A percentile compares a stretch with the other conserved stretches of the same genome.
phyloP scores from a whole-genome alignment of 2,113 vertebrate genomes.

The Tragelaphus imberbis region DNA sequence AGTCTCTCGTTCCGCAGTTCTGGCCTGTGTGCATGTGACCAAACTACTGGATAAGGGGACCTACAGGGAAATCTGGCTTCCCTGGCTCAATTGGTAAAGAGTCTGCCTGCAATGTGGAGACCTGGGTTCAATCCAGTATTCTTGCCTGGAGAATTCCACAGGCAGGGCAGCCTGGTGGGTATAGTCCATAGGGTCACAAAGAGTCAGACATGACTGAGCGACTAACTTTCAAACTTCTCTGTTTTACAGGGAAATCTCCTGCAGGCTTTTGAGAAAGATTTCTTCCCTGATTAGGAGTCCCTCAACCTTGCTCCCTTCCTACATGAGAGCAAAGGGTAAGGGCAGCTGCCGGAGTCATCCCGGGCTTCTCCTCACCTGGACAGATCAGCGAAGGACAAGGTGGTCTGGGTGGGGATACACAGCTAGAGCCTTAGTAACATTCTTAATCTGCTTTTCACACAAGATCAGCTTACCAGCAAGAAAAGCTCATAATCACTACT shows the following conservation, averaged over 20 bases:
- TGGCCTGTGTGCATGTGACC: background rate
- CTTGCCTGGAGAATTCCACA: background rate
- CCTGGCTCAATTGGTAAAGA: background rate
- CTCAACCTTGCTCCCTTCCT: background rate
- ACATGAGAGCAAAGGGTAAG: fast-evolving
- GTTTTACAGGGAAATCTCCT: background rate
- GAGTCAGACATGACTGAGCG: background rate
- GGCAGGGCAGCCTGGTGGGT: background rate
- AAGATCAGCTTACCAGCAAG: background rate
- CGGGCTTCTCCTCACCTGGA: background rate
- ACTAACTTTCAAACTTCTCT: background rate
- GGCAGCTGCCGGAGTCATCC: fast-evolving
- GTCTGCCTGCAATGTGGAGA: background rate
- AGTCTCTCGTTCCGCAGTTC: background rate
- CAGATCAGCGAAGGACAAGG: background rate
- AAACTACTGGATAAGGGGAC: background rate
- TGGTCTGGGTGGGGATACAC: fast-evolving
- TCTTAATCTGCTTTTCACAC: background rate
- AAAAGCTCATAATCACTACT: background rate
- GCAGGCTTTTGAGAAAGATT: background rate
- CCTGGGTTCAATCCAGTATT: background rate
- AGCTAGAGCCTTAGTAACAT: background rate
- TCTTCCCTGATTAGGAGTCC: background rate
- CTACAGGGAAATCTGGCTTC: background rate
- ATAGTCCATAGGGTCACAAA: background rate